These are phyloP conservation scores for Eospalax fontanierii DNA, from an alignment of 2,797 vertebrate genomes.

Conservation along the genomic window DNA sequence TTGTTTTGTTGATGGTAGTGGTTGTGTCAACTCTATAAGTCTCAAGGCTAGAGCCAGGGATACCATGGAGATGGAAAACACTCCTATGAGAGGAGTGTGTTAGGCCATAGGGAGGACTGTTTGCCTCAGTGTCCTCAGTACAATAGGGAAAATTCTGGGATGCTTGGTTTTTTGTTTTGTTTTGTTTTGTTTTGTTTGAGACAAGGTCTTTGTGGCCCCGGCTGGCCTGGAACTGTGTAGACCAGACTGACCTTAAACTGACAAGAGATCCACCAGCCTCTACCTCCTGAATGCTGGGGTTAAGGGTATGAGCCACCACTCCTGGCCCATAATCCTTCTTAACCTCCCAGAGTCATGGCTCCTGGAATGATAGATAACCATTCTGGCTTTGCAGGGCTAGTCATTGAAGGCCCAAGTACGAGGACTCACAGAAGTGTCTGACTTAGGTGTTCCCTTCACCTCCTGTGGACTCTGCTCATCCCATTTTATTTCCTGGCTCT, in stretches of 20 bases:
- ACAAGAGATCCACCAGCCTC: no score
- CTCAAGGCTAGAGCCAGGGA: neutral
- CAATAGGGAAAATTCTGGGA: neutral
- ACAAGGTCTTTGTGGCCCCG: neutral
- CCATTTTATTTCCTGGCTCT: neutral
- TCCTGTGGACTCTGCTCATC: neutral
- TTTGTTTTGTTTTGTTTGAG: neutral
- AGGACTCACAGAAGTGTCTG: neutral
- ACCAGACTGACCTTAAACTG: no score
- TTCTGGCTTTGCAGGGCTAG: neutral
- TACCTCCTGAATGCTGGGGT: neutral
- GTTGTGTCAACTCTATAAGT: neutral
- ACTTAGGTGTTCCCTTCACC: neutral
- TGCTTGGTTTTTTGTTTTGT: neutral
- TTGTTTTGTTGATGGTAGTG: neutral
- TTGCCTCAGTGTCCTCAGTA: constrained; percentile 3
- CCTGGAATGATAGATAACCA: constrained; percentile 39
- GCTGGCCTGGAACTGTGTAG: no score
- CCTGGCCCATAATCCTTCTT: neutral
- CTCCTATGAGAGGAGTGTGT: neutral
- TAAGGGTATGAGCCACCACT: neutral
- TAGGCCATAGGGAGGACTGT: neutral
- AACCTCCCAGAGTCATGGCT: neutral
- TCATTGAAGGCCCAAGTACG: neutral
- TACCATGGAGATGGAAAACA: neutral